phyloP scores from a whole-genome alignment of 1,140 invertebrate species.

The Lepidurus couesii region DNA sequence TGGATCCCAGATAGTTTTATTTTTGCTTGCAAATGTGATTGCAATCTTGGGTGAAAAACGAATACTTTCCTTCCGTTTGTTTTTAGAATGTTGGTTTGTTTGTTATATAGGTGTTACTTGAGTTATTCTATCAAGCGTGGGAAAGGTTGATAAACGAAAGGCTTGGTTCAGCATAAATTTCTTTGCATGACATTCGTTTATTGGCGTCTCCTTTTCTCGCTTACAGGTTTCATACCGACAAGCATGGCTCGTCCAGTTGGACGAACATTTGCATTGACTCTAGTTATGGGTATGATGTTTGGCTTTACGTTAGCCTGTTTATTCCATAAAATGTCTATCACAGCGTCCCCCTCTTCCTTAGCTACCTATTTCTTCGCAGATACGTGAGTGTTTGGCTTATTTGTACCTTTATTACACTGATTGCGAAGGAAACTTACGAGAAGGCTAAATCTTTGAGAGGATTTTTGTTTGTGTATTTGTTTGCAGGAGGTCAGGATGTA shows the following conservation, averaged over 20 bases:
- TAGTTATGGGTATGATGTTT: constrained; percentile 29
- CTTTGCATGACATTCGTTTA: not conserved
- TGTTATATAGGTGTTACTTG: too few relatives aligned
- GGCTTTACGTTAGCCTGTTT: constrained; percentile 31
- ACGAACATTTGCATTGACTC: constrained; percentile 27
- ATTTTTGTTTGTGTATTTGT: not conserved
- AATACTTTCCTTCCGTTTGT: too few relatives aligned
- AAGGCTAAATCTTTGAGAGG: not conserved
- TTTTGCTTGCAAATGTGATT: too few relatives aligned
- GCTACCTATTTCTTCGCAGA: not conserved
- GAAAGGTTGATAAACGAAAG: not conserved
- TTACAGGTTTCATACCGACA: not conserved
- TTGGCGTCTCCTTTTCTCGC: not conserved
- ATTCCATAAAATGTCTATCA: constrained; percentile 7
- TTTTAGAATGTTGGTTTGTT: too few relatives aligned
- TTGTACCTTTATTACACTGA: too few relatives aligned
- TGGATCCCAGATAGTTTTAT: too few relatives aligned
- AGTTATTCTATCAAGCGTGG: too few relatives aligned
- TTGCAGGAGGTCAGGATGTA: too few relatives aligned
- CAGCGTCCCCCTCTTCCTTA: not conserved
- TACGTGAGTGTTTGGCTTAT: not conserved
- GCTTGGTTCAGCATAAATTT: not conserved
- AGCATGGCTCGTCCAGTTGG: constrained; percentile 18
- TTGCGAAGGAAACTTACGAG: too few relatives aligned
- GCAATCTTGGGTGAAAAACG: too few relatives aligned